phyloP scores from a whole-genome alignment of 23 tunicate species.

The Botrylloides violaceus region DNA sequence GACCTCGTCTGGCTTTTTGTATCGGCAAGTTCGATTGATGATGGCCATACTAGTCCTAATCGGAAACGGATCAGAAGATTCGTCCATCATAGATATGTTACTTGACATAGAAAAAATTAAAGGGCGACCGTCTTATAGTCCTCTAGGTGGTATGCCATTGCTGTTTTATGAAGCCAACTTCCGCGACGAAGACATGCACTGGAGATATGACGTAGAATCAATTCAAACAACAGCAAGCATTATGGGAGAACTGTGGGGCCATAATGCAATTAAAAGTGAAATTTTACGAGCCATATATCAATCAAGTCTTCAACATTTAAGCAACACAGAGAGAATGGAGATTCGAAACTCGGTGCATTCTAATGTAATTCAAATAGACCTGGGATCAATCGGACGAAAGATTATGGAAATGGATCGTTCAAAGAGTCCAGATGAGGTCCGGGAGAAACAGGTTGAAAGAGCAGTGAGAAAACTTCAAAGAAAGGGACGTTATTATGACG shows the following conservation, averaged over 20 bases:
- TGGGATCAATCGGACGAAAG: background rate
- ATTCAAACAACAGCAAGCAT: slow-evolving; percentile 20
- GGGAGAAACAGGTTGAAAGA: slow-evolving; percentile 2
- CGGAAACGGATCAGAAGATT: slow-evolving; percentile 20
- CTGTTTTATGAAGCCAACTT: slow-evolving; percentile 37
- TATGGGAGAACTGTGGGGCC: slow-evolving; percentile 17
- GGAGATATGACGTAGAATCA: slow-evolving; percentile 66
- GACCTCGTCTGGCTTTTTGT: slow-evolving; percentile 25
- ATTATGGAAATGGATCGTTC: slow-evolving; percentile 2
- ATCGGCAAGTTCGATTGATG: slow-evolving; percentile 43
- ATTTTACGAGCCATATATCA: background rate
- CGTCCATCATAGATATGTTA: slow-evolving; percentile 25
- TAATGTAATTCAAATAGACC: too few relatives aligned
- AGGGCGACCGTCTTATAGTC: slow-evolving; percentile 15
- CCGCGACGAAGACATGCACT: slow-evolving; percentile 35
- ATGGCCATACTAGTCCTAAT: slow-evolving; percentile 29
- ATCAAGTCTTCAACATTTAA: background rate
- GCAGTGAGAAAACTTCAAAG: slow-evolving; percentile 11
- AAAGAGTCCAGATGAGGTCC: slow-evolving; percentile 9
- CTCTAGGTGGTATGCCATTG: slow-evolving; percentile 17
- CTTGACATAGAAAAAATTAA: slow-evolving; percentile 46
- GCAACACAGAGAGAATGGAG: background rate
- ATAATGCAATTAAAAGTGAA: slow-evolving; percentile 29
- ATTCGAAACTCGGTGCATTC: background rate
- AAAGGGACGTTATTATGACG: slow-evolving; percentile 18